phyloP scores from a whole-genome alignment of 2,888 invertebrate species.

The Diadromus collaris region DNA sequence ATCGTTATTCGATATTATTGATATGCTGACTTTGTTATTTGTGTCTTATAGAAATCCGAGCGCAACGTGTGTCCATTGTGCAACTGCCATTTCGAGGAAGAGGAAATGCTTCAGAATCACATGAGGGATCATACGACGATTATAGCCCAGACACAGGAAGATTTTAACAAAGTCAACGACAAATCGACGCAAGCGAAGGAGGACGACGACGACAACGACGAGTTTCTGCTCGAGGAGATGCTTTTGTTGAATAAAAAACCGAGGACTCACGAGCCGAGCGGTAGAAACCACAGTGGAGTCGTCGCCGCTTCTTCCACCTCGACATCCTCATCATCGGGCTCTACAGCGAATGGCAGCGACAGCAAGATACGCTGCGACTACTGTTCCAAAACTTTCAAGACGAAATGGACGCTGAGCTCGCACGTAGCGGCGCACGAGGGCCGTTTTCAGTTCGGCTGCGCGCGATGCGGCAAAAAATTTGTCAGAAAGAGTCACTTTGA shows the following conservation, averaged over 20 bases:
- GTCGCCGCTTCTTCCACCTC: constrained; percentile 45
- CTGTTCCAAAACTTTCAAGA: constrained; percentile 78
- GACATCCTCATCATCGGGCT: constrained; percentile 40
- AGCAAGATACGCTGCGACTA: constrained; percentile 76
- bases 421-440: constrained; percentile 79
- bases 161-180: constrained; percentile 46
- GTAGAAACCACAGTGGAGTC: background rate
- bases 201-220: constrained; percentile 69
- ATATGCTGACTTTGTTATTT: constrained; percentile 28
- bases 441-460: constrained; percentile 78
- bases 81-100: constrained; percentile 64
- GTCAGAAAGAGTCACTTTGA: constrained; percentile 79
- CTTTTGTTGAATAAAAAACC: constrained; percentile 73
- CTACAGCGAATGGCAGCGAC: constrained; percentile 30
- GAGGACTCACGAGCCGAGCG: constrained; percentile 42
- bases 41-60: constrained; percentile 62
- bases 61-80: constrained; percentile 67
- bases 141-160: constrained; percentile 65
- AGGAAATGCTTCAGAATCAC: constrained; percentile 68
- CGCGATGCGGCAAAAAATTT: constrained; percentile 78
- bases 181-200: constrained; percentile 50
- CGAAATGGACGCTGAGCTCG: constrained; percentile 78
- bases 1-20: background rate
- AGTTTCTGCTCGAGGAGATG: constrained; percentile 77
- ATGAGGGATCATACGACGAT: constrained; percentile 72